A percentile compares a stretch with the other conserved stretches of the same genome.
phyloP scores from a whole-genome alignment of 2,113 vertebrate genomes.

The Alosa alosa region DNA sequence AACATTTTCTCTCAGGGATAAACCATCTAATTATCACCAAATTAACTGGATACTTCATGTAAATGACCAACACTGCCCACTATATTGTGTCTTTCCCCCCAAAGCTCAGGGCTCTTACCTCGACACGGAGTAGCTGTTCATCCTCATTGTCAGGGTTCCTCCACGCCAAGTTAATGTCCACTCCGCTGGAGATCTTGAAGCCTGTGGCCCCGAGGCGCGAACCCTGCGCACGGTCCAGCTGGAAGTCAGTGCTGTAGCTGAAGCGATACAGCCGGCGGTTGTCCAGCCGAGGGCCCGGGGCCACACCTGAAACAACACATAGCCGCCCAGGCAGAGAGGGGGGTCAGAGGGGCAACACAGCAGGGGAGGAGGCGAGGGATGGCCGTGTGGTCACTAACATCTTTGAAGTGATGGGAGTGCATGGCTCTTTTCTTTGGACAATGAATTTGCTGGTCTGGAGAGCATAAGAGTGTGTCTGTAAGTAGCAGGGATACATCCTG shows the following conservation, averaged over 20 bases:
- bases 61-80: too few species aligned
- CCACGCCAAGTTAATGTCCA: constrained; percentile 84
- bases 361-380: not conserved
- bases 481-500: not conserved
- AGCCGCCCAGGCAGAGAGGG: constrained; percentile 24
- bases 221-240: constrained; percentile 74
- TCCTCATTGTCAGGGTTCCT: constrained; percentile 85
- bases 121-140: constrained; percentile 84
- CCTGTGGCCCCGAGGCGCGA: constrained; percentile 74
- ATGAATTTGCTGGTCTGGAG: not conserved
- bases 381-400: not conserved
- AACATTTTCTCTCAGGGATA: too few species aligned
- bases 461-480: not conserved
- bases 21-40: too few species aligned
- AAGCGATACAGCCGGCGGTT: constrained; percentile 89
- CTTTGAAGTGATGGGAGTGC: not conserved
- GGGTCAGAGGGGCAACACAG: constrained; percentile 9
- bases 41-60: too few species aligned
- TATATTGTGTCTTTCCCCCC: too few species aligned
- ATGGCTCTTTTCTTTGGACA: not conserved
- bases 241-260: constrained; percentile 82
- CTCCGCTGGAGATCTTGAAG: constrained; percentile 79
- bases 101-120: constrained; percentile 63
- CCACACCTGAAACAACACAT: constrained; percentile 79
- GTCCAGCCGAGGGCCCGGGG: constrained; percentile 82